Conservation (phyloP, 1,140 invertebrate genomes). For the Schmidtea mediterranea region DNA sequence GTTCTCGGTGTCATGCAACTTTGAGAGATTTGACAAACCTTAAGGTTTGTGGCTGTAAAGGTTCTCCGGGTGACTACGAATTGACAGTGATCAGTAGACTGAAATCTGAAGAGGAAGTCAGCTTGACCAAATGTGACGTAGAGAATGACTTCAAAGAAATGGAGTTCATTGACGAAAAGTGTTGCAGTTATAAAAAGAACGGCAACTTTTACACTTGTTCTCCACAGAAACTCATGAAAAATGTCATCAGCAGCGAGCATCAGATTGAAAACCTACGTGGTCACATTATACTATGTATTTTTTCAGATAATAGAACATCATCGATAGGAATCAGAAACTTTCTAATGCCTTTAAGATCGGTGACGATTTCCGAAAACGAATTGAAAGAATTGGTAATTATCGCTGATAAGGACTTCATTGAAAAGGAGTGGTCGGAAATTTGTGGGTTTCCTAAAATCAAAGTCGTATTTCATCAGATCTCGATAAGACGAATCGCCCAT, state of each 20-base stretch:
- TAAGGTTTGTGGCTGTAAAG: neutral
- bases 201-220: neutral
- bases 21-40: neutral
- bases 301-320: slow-evolving; percentile 82
- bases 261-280: slow-evolving; percentile 25
- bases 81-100: neutral
- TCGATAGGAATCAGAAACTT: slow-evolving; percentile 40
- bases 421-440: slow-evolving; percentile 83
- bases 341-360: slow-evolving; percentile 34
- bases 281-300: slow-evolving; percentile 85
- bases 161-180: neutral
- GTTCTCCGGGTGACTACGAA: neutral
- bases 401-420: slow-evolving; percentile 78
- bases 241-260: neutral
- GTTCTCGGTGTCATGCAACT: slow-evolving; percentile 1
- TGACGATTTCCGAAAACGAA: slow-evolving; percentile 93
- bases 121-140: neutral
- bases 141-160: neutral
- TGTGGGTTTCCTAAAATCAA: slow-evolving; percentile 94
- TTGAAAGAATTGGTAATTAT: slow-evolving; percentile 93
- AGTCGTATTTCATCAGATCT: slow-evolving; percentile 60
- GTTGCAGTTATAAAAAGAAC: neutral
- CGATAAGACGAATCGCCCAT: slow-evolving; percentile 75
- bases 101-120: neutral
- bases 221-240: neutral